A percentile compares a stretch with the other conserved stretches of the same genome.
Evolutionary conservation across 2,888 invertebrate species (phyloP).

Genomic region (Galerucella calmariensis): DNA sequence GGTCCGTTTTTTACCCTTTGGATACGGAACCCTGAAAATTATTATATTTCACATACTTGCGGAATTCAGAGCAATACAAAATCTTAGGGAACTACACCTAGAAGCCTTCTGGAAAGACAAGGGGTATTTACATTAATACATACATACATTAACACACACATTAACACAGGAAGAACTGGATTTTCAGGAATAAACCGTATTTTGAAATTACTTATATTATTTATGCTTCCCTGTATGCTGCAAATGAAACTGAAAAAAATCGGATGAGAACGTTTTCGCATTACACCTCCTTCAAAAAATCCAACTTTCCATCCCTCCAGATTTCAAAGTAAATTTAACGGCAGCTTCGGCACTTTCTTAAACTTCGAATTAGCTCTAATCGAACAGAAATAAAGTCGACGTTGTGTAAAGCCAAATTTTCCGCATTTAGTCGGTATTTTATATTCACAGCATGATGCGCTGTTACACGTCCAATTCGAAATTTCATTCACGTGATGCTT

Average conservation of each 20-base stretch:
- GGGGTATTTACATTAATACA: too few species aligned
- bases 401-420: conserved; percentile 18
- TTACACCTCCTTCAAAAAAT: not conserved
- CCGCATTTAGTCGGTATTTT: conserved; percentile 24
- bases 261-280: not conserved
- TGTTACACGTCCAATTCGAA: conserved; percentile 43
- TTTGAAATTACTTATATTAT: too few species aligned
- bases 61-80: too few species aligned
- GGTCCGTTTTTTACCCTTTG: too few species aligned
- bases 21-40: too few species aligned
- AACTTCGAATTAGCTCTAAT: conserved; percentile 18
- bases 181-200: too few species aligned
- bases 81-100: too few species aligned
- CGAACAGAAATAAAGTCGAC: conserved; percentile 14
- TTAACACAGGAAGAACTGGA: too few species aligned
- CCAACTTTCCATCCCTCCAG: not conserved
- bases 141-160: too few species aligned
- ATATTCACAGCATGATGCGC: conserved; percentile 29
- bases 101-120: too few species aligned
- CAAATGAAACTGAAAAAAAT: not conserved
- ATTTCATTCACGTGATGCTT: conserved; percentile 49
- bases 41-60: too few species aligned
- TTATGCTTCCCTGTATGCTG: not conserved
- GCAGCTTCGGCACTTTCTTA: conserved; percentile 13
- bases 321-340: conserved; percentile 6